A percentile compares a stretch with the other conserved stretches of the same genome.
phyloP scores from a whole-genome alignment of 2,888 invertebrate species.

The Agonopterix arenella region DNA sequence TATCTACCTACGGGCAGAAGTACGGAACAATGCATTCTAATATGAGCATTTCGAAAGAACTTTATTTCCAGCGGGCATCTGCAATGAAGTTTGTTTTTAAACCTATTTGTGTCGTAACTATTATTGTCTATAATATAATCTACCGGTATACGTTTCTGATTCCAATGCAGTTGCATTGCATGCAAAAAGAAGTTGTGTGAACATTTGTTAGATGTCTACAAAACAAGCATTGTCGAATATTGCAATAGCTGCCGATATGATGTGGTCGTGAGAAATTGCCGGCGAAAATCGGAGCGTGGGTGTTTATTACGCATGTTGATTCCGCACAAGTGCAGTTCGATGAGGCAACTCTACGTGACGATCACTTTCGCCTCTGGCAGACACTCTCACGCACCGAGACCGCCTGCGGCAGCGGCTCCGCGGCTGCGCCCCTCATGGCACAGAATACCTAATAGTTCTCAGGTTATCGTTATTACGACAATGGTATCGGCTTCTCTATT shows the following conservation, averaged over 20 bases:
- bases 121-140: slow-evolving; percentile 44
- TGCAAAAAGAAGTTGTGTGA: slow-evolving; percentile 48
- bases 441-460: too few species aligned
- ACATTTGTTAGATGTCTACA: slow-evolving; percentile 39
- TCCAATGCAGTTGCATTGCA: slow-evolving; percentile 19
- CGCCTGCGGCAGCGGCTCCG: neutral
- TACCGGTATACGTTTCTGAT: slow-evolving; percentile 30
- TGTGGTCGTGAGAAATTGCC: slow-evolving; percentile 61
- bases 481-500: too few species aligned
- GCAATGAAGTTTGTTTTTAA: slow-evolving; percentile 27
- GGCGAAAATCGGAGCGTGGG: slow-evolving; percentile 67
- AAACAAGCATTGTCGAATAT: slow-evolving; percentile 43
- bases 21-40: slow-evolving; percentile 5
- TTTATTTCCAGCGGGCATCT: slow-evolving; percentile 14
- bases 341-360: slow-evolving; percentile 52
- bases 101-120: slow-evolving; percentile 30
- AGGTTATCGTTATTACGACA: too few species aligned
- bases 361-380: slow-evolving; percentile 56
- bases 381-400: slow-evolving; percentile 30
- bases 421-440: neutral
- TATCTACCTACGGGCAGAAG: slow-evolving; percentile 9
- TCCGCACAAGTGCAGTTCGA: slow-evolving; percentile 52
- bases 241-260: slow-evolving; percentile 46
- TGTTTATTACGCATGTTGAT: slow-evolving; percentile 53
- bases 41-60: slow-evolving; percentile 26